Evolutionary conservation across 2,113 vertebrate species (phyloP), one percentile per base, ranked within the genome.

Genomic region (Emydura subglobosa): DNA sequence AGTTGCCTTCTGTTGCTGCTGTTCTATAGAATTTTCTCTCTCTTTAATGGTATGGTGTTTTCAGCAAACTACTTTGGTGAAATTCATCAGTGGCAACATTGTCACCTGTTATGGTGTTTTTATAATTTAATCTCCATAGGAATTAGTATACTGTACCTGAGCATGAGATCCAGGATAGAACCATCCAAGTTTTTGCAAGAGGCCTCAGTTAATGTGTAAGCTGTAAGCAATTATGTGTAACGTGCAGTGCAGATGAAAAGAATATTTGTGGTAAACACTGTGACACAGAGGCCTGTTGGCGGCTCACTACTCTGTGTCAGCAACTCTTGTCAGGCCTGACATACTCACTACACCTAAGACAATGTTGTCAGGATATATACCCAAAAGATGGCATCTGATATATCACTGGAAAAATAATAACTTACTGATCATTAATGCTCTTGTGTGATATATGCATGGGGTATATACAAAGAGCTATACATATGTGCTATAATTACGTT

Each of bases 1-100:
- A 97, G 96, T 13, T 44, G 89, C 96, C 96, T 96, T 97, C 97
- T 97, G 97, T 91, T 92, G 87, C n/a, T 88, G 24, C 61, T 47
- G 5, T 55, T 93, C 79, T 82, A 91, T 57, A 65, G 85, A 89
- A 94, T 79, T 88, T 91, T 91, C 39, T 34, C 65, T 72, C 8
- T 91, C 39, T 91, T 74, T 24, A 34, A 39, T 74, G 34, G 55
- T 84, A 65, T 57, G 72, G 81, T 74, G 84, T 50, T 92, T 95
- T 93, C 61, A 90, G 51, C 44, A 90, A 53, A 82, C 1, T 91
- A 7, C 14, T 87, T 14, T 89, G 49, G 59, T 89, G 91, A 88
- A 96, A 94, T 57, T 83, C 27, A 94, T 87, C 74, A 86, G 6
- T 47, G 80, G 49, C 19, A 82, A 84, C 1, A 24, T 82, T 87